A percentile compares a stretch with the other conserved stretches of the same genome.
Evolutionary conservation across 1,140 invertebrate genomes (phyloP).

Genomic region (Megathymus violae): DNA sequence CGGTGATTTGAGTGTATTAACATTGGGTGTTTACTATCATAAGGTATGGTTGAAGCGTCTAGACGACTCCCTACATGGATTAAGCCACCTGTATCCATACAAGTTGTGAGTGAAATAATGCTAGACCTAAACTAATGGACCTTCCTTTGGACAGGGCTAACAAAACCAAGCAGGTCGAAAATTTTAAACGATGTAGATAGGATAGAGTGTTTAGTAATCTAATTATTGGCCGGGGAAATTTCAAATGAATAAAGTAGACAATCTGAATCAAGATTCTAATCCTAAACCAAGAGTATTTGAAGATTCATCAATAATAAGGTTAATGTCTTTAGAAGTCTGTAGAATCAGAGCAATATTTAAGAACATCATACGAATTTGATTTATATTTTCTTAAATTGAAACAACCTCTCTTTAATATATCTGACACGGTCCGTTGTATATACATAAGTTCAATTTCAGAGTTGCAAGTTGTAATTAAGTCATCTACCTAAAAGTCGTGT

Average conservation of each 20-base stretch:
- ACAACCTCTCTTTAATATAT: slow-evolving; percentile 3
- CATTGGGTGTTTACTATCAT: no score
- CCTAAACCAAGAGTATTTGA: slow-evolving; percentile 23
- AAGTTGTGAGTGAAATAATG: no score
- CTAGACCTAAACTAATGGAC: no score
- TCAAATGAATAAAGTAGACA: slow-evolving; percentile 8
- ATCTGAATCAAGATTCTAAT: slow-evolving; percentile 4
- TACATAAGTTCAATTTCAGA: slow-evolving; percentile 14
- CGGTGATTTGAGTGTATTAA: no score
- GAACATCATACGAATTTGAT: slow-evolving; percentile 6
- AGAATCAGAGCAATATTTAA: slow-evolving; percentile 3
- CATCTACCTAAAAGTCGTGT: slow-evolving; percentile 19
- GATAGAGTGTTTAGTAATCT: slow-evolving; percentile 17
- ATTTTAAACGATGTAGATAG: slow-evolving; percentile 19
- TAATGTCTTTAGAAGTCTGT: not conserved
- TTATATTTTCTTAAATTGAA: slow-evolving; percentile 20
- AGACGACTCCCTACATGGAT: slow-evolving; percentile 10
- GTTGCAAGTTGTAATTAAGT: slow-evolving; percentile 18
- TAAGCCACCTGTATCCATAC: no score
- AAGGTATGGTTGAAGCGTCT: slow-evolving; percentile 1
- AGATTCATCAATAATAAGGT: slow-evolving; percentile 18
- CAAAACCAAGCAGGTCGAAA: slow-evolving; percentile 23
- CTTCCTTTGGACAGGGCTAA: no score
- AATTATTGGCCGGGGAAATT: not conserved
- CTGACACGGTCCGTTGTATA: slow-evolving; percentile 14